Evolutionary conservation across 2,113 vertebrate genomes (phyloP).

Genomic region (Tretioscincus oriximinensis): DNA sequence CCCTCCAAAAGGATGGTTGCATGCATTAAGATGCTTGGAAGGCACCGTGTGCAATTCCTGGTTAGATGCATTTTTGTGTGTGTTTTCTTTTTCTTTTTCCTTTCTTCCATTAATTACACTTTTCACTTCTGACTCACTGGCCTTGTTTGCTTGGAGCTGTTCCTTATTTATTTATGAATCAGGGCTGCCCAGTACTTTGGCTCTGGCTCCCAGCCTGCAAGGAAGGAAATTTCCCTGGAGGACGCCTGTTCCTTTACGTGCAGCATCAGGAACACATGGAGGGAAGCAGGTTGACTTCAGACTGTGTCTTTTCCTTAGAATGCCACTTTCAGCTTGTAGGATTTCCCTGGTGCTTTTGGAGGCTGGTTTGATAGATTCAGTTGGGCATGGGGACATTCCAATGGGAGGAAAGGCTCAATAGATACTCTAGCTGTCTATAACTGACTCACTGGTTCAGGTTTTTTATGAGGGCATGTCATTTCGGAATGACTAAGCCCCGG

Average conservation of each 20-base stretch:
- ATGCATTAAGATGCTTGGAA: no score
- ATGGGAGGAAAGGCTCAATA: no score
- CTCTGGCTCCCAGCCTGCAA: neutral
- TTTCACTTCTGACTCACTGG: neutral
- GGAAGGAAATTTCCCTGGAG: constrained; percentile 10
- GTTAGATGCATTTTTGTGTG: neutral
- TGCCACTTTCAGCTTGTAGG: neutral
- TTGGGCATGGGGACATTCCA: neutral
- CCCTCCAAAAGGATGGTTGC: neutral
- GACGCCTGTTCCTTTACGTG: constrained; percentile 19
- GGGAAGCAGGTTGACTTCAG: constrained; percentile 20
- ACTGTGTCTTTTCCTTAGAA: neutral
- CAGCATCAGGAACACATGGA: neutral
- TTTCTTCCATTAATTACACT: neutral
- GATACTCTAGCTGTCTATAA: no score
- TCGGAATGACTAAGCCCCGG: no score
- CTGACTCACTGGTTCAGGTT: neutral
- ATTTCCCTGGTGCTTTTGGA: neutral
- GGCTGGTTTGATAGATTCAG: neutral
- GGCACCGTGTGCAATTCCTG: neutral
- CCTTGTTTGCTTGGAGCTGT: neutral
- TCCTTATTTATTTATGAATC: constrained; percentile 23
- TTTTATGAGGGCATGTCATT: neutral
- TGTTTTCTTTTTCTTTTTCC: neutral
- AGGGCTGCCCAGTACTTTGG: constrained; percentile 13